Percentiles rank a stretch among this genome's conserved stretches.
phyloP scores from a whole-genome alignment of 2,888 invertebrate genomes.

The Atethmia centrago region DNA sequence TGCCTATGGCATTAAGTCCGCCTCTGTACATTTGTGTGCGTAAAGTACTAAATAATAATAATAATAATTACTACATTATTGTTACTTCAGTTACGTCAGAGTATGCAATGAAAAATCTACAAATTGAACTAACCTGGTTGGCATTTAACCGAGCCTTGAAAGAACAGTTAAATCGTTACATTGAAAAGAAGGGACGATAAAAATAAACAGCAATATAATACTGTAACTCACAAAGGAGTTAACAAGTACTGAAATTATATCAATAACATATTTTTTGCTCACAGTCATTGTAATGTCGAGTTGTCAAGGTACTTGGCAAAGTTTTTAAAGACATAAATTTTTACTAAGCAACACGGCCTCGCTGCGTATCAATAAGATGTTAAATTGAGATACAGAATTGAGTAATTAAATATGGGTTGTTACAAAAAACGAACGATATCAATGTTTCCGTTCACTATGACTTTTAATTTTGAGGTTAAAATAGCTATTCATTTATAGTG shows the following conservation, averaged over 20 bases:
- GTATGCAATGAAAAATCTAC: constrained; percentile 40
- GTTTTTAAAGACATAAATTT: constrained; percentile 40
- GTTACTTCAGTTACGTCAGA: constrained; percentile 25
- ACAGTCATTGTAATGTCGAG: constrained; percentile 7
- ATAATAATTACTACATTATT: constrained; percentile 13
- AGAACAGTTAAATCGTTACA: constrained; percentile 35
- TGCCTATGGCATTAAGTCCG: too few species aligned
- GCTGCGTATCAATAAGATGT: constrained; percentile 56
- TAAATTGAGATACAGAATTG: constrained; percentile 55
- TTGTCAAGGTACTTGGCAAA: constrained; percentile 45
- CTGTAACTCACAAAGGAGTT: constrained; percentile 14
- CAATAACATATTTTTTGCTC: constrained; percentile 34
- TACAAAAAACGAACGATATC: constrained; percentile 57
- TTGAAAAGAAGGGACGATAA: constrained; percentile 40
- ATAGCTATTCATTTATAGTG: constrained; percentile 48
- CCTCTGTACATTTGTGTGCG: too few species aligned
- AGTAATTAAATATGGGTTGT: constrained; percentile 62
- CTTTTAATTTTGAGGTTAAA: constrained; percentile 62
- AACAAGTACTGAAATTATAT: constrained; percentile 22
- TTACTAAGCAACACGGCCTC: constrained; percentile 52
- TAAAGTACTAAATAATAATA: too few species aligned
- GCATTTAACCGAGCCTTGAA: constrained; percentile 50
- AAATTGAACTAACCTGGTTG: constrained; percentile 42
- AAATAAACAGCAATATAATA: constrained; percentile 30
- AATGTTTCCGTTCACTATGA: constrained; percentile 63